phyloP scores from a whole-genome alignment of 2,888 invertebrate genomes.

The Drosophila niveifrons region DNA sequence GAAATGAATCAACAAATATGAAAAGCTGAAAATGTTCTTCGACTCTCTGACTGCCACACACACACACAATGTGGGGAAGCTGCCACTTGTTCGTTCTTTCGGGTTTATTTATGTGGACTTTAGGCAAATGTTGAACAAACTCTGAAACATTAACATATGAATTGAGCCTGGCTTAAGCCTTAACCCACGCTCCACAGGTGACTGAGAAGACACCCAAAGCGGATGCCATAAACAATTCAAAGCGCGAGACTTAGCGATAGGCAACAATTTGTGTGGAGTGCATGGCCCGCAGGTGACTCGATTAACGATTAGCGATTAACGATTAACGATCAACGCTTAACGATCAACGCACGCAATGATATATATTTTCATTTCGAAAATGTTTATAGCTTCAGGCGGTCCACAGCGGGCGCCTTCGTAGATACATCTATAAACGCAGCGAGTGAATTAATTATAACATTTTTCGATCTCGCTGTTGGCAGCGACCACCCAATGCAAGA shows the following conservation, averaged over 20 bases:
- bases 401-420: constrained; percentile 44
- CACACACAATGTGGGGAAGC: constrained; percentile 36
- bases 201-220: constrained; percentile 55
- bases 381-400: constrained; percentile 56
- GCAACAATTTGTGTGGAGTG: constrained; percentile 14
- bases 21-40: constrained; percentile 22
- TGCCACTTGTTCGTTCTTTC: constrained; percentile 49
- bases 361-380: constrained; percentile 18
- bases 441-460: constrained; percentile 39
- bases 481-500: constrained; percentile 40
- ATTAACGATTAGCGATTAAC: constrained; percentile 38
- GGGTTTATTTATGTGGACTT: constrained; percentile 45
- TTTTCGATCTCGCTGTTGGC: constrained; percentile 17
- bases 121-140: constrained; percentile 50
- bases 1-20: constrained; percentile 76
- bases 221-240: constrained; percentile 66
- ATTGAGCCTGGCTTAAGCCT: constrained; percentile 24
- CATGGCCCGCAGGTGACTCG: constrained; percentile 15
- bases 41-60: constrained; percentile 38
- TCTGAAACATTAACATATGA: constrained; percentile 49
- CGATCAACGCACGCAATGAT: constrained; percentile 26
- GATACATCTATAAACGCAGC: background rate
- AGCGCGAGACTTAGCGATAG: constrained; percentile 16
- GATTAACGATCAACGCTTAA: constrained; percentile 24
- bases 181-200: constrained; percentile 48